A percentile compares a stretch with the other conserved stretches of the same genome.
Evolutionary conservation across 2,888 invertebrate genomes (phyloP).

Genomic region (Lutraria lutraria): DNA sequence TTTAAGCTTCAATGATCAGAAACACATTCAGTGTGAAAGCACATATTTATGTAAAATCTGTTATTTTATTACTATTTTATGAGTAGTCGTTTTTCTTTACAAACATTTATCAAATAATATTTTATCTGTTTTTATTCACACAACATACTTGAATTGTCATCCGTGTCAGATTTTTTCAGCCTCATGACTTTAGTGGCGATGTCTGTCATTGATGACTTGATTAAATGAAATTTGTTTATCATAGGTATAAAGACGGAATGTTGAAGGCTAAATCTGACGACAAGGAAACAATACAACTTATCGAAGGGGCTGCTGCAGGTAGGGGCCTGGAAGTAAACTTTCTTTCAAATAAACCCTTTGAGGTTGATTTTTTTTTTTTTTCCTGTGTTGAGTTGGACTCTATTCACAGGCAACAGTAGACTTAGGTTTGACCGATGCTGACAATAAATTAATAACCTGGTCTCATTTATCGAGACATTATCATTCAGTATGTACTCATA

Average conservation of each 20-base stretch:
- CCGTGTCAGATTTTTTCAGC: background rate
- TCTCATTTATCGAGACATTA: too few relatives aligned
- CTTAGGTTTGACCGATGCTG: too few relatives aligned
- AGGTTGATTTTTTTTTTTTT: too few relatives aligned
- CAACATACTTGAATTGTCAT: background rate
- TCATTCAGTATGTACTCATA: too few relatives aligned
- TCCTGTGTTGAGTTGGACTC: too few relatives aligned
- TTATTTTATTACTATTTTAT: constrained; percentile 1
- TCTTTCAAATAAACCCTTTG: too few relatives aligned
- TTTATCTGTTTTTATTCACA: background rate
- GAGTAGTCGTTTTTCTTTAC: background rate
- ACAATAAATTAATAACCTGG: too few relatives aligned
- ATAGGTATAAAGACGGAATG: constrained; percentile 85
- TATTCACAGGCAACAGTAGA: too few relatives aligned
- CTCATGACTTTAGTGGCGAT: background rate
- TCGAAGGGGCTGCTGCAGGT: constrained; percentile 86
- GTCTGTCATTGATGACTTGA: background rate
- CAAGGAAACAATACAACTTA: constrained; percentile 83
- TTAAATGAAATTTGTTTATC: constrained; percentile 7
- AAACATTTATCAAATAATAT: background rate
- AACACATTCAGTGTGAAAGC: background rate
- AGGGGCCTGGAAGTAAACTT: constrained; percentile 3
- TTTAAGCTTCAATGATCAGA: background rate
- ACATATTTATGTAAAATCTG: constrained; percentile 17
- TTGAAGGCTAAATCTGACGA: constrained; percentile 84